Base-by-base conservation (phyloP, 2,797 vertebrate species). In the Poecilia velifera region DNA sequence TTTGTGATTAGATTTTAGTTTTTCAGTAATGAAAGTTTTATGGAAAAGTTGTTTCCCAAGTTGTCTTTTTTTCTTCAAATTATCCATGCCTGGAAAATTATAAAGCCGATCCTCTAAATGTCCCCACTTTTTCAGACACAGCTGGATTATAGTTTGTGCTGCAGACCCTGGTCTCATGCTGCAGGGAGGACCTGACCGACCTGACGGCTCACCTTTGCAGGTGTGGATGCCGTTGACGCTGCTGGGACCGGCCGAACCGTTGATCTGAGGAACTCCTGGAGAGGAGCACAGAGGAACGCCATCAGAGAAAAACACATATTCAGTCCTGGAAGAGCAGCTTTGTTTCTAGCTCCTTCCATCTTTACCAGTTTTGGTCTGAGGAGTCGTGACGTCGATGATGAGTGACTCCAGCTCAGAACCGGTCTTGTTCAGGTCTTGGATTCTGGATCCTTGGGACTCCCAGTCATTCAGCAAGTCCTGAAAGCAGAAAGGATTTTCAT, bases 151-250 rank as follows among this genome's bases (percentile, higher is more conserved):
- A 34, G n/a, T 59, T 34, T 18, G 14, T 62, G 14, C 57, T 34
- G 57, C 57, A 34, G 57, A 6, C 31, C 14, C 14, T 62, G 28
- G 31, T 7, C 18, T 62, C 14, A 3, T 59, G 55, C 10, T 59
- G 55, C 59, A 62, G 59, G 55, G 36, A 22, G 36, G 36, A 28
- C 53, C 25, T 36, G 31, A 36, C 49, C 25, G 53, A 4, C 22
- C 25, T 45, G 62, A 75, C 36, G 87, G 90, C 97, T 99, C 97
- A 99, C 98, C 98, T 99, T 98, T 99, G 93, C 98, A 99, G 47
- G 98, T 99, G 96, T 99, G 98, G 96, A 98, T 98, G 93, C 98
- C 98, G 79, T 99, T 99, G 93, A 99, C 94, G 90, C 98, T 99
- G 96, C 97, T 96, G 92, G 95, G 93, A 88, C 90, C 94, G 81